A percentile compares a stretch with the other conserved stretches of the same genome.
Evolutionary conservation across 2,113 vertebrate genomes (phyloP).

Genomic region (Nyctibius bracteatus): DNA sequence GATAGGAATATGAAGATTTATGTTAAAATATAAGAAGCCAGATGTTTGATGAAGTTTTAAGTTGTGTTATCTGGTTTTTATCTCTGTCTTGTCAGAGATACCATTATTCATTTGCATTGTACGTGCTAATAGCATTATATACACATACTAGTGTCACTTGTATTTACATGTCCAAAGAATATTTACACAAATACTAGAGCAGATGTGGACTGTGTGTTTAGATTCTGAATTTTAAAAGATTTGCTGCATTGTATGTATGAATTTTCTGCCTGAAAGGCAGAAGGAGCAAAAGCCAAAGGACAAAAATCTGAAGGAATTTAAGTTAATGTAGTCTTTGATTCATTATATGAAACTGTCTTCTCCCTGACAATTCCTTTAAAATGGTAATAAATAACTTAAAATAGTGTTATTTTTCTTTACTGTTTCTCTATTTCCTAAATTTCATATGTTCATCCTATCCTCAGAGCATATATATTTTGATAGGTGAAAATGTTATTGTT

Average conservation of each 20-base stretch:
- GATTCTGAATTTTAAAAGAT: neutral
- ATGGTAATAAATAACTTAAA: neutral
- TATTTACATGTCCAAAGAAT: neutral
- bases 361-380: neutral
- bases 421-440: neutral
- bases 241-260: neutral
- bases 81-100: neutral
- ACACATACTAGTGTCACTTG: neutral
- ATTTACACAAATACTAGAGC: neutral
- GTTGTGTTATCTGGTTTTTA: neutral
- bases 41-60: neutral
- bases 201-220: neutral
- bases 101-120: neutral
- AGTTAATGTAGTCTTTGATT: neutral
- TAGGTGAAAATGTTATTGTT: neutral
- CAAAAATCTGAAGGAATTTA: neutral
- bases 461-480: neutral
- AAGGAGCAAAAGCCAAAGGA: neutral
- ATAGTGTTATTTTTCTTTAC: neutral
- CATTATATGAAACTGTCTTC: neutral
- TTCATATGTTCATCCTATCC: neutral
- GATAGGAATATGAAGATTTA: constrained; percentile 15
- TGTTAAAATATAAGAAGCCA: neutral
- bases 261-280: neutral
- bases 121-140: neutral